These are phyloP conservation scores for Orbicella faveolata DNA, from an alignment of 64 coral and sea anemone genomes.

Conservation along the genomic window DNA sequence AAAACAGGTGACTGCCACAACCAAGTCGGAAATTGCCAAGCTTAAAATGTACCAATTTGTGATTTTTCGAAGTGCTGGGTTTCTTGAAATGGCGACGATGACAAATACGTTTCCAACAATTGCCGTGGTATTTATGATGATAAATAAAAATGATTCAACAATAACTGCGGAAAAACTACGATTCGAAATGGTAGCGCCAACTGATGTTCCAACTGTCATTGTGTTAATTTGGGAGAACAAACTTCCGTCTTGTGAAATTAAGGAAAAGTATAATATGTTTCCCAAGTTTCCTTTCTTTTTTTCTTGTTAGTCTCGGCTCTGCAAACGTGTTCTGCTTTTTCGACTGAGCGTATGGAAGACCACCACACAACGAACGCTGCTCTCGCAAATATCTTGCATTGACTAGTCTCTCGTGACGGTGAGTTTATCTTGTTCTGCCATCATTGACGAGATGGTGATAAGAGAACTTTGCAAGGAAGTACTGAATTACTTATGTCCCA, in stretches of 20 bases:
- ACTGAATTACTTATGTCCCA: too few species aligned
- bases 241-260: neutral
- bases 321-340: too few species aligned
- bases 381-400: too few species aligned
- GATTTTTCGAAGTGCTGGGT: conserved; percentile 44
- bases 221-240: neutral
- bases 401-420: too few species aligned
- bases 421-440: too few species aligned
- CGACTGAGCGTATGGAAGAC: too few species aligned
- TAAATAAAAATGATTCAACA: conserved; percentile 24
- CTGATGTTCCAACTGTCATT: neutral
- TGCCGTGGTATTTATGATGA: conserved; percentile 30
- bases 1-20: conserved; percentile 14
- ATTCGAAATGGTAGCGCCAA: neutral
- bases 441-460: too few species aligned
- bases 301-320: too few species aligned
- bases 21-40: conserved; percentile 31
- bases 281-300: too few species aligned
- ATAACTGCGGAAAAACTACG: neutral
- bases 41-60: conserved; percentile 51
- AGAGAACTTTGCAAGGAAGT: too few species aligned
- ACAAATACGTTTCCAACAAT: conserved; percentile 50
- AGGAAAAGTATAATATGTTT: neutral
- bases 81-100: conserved; percentile 35
- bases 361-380: too few species aligned